Evolutionary conservation across 2,888 invertebrate species (phyloP).

Genomic region (Euproctis similis): DNA sequence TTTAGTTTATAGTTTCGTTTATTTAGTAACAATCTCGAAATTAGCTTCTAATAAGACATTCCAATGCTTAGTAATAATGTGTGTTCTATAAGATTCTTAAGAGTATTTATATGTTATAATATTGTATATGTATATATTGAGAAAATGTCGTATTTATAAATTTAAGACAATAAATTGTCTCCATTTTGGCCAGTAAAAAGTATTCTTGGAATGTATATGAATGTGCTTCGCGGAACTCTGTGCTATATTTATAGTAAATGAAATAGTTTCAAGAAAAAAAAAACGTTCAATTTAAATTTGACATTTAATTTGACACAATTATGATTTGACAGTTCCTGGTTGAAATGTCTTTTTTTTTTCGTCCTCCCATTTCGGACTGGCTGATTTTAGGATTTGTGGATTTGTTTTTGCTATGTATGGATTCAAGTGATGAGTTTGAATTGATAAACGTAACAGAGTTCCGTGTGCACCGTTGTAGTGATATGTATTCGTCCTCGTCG

Average conservation of each 20-base stretch:
- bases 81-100: constrained; percentile 7
- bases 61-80: constrained; percentile 8
- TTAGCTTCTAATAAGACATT: constrained; percentile 12
- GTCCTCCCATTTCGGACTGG: no score
- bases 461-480: constrained; percentile 14
- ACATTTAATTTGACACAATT: no score
- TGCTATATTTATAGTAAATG: no score
- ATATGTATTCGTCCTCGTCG: constrained; percentile 28
- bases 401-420: constrained; percentile 1
- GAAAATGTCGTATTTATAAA: constrained; percentile 12
- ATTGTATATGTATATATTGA: constrained; percentile 20
- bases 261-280: no score
- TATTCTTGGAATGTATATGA: constrained; percentile 23
- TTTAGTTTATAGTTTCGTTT: constrained; percentile 2
- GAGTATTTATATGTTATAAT: constrained; percentile 17
- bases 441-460: no score
- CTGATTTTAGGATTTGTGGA: background rate
- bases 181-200: constrained; percentile 47
- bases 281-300: no score
- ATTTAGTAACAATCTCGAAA: background rate
- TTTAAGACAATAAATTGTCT: constrained; percentile 28
- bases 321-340: background rate
- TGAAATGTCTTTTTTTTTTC: no score
- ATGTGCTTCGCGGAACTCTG: constrained; percentile 2
- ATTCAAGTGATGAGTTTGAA: constrained; percentile 3